Conservation (phyloP, 2,797 vertebrate species). For the Thalassophryne amazonica region DNA sequence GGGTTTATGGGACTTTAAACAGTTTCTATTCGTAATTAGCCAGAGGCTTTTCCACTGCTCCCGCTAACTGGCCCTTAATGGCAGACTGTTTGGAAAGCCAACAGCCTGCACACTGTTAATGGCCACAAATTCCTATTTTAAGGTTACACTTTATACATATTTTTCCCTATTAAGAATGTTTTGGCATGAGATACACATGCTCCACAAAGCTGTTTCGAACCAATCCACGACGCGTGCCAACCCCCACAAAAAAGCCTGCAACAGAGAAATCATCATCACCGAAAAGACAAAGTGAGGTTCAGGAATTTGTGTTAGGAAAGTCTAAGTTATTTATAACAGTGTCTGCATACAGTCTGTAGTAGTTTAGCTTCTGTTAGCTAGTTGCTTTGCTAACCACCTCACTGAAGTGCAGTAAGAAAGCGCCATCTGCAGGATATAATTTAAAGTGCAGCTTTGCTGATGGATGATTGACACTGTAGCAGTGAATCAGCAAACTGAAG, state of each 20-base stretch:
- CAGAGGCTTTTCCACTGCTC: constrained; percentile 14
- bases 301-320: not conserved
- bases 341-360: not conserved
- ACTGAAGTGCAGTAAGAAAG: constrained; percentile 10
- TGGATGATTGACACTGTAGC: not conserved
- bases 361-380: not conserved
- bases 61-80: not conserved
- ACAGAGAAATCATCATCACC: not conserved
- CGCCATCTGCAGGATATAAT: constrained; percentile 25
- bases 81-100: not conserved
- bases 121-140: no score
- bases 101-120: not conserved
- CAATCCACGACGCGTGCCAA: constrained; percentile 4
- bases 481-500: not conserved
- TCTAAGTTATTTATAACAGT: no score
- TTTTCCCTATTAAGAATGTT: not conserved
- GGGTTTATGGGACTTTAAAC: no score
- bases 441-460: constrained; percentile 1
- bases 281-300: not conserved
- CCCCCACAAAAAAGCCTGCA: not conserved
- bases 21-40: no score
- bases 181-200: not conserved
- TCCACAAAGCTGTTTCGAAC: constrained; percentile 10
- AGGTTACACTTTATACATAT: not conserved
- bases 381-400: constrained; percentile 3